phyloP scores from a whole-genome alignment of 2,797 vertebrate genomes.

The Aplochiton taeniatus region DNA sequence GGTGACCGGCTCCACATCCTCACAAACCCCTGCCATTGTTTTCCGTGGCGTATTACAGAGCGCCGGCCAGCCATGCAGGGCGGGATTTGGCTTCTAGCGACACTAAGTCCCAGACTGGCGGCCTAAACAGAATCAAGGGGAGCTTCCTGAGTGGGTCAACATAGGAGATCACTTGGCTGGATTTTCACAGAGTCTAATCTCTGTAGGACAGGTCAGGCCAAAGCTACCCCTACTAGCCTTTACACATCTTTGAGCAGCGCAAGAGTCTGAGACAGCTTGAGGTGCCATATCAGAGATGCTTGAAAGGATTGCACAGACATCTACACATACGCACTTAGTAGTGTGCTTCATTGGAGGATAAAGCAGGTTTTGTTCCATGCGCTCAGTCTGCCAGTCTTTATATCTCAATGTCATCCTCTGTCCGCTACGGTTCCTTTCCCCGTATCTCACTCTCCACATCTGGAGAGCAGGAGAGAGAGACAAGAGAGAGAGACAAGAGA shows the following conservation, averaged over 20 bases:
- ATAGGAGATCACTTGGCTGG: slow-evolving; percentile 5
- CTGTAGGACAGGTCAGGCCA: neutral
- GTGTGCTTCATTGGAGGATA: no score
- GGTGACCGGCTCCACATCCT: slow-evolving; percentile 2
- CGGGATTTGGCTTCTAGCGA: slow-evolving; percentile 2
- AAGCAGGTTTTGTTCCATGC: no score
- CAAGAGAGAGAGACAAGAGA: neutral
- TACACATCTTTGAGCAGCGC: no score
- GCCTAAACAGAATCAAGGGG: neutral
- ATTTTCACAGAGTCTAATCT: neutral
- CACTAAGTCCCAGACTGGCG: slow-evolving; percentile 17
- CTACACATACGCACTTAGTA: no score
- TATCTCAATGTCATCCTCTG: no score
- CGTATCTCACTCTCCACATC: no score
- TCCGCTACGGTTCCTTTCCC: no score
- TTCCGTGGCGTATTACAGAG: neutral
- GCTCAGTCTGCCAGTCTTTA: no score
- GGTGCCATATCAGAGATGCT: no score
- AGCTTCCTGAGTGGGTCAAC: slow-evolving; percentile 18
- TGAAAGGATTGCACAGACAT: no score
- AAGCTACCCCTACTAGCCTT: neutral
- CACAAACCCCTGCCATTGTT: slow-evolving; percentile 3
- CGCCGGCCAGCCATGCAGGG: neutral
- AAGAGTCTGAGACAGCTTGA: no score
- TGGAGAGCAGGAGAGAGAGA: neutral